Percentiles rank a stretch among this genome's conserved stretches.
phyloP scores from a whole-genome alignment of 2,888 invertebrate species.

The Allolobophora icterica region DNA sequence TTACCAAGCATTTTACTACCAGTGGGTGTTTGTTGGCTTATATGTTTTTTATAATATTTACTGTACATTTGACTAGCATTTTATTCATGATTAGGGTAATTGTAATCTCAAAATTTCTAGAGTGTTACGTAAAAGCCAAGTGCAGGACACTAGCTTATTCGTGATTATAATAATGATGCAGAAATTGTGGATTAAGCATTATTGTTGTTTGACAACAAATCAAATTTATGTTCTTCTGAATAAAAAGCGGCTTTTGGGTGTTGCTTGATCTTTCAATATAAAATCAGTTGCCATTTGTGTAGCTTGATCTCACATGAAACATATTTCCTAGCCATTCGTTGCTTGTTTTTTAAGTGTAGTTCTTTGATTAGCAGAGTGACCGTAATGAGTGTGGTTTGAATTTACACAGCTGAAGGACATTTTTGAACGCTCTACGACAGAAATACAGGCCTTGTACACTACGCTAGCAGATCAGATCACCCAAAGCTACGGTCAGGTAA shows the following conservation, averaged over 20 bases:
- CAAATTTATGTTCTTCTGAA: too few relatives aligned
- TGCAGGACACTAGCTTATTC: too few relatives aligned
- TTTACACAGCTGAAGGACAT: slow-evolving; percentile 19
- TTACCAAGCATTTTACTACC: background rate
- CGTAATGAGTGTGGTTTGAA: background rate
- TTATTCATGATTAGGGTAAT: too few relatives aligned
- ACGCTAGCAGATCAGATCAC: background rate
- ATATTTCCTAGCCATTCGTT: background rate
- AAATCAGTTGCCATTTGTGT: background rate
- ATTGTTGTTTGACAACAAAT: too few relatives aligned
- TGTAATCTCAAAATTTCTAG: too few relatives aligned
- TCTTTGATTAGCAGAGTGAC: background rate
- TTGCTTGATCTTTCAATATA: background rate
- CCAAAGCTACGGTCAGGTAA: slow-evolving; percentile 12
- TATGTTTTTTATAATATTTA: too few relatives aligned
- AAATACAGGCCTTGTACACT: background rate
- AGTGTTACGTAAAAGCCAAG: too few relatives aligned
- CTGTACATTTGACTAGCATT: too few relatives aligned
- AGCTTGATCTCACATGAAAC: background rate
- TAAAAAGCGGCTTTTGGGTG: too few relatives aligned
- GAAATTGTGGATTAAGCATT: too few relatives aligned
- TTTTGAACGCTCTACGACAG: background rate
- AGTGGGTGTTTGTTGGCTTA: too few relatives aligned
- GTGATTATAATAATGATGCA: too few relatives aligned
- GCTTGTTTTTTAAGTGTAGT: background rate